These are phyloP conservation scores for Orchestia grillus DNA, from an alignment of 1,140 invertebrate genomes.

Conservation along the genomic window DNA sequence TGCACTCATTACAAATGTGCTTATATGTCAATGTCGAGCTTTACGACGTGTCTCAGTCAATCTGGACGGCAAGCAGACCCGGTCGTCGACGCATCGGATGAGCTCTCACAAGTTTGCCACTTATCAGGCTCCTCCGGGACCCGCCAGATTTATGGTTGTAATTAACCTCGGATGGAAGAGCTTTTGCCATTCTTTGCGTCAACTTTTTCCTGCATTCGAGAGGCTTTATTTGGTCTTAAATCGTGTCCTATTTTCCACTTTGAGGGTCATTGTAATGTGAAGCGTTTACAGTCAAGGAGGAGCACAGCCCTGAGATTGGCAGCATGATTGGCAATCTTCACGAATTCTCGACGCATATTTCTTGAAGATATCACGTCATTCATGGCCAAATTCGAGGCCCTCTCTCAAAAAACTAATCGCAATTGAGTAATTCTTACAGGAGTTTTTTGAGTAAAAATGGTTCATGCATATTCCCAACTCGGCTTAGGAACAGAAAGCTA, in stretches of 20 bases:
- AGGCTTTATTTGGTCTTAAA: slow-evolving; percentile 56
- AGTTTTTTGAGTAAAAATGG: not conserved
- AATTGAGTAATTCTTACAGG: slow-evolving; percentile 1
- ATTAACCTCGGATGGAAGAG: slow-evolving; percentile 56
- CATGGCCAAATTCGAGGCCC: not conserved
- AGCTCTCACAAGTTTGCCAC: slow-evolving; percentile 52
- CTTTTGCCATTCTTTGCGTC: slow-evolving; percentile 55
- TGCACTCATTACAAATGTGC: slow-evolving; percentile 28
- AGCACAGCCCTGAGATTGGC: slow-evolving; percentile 5
- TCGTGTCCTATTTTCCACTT: slow-evolving; percentile 55
- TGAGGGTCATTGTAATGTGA: slow-evolving; percentile 55
- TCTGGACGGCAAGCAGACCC: slow-evolving; percentile 1
- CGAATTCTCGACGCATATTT: slow-evolving; percentile 9
- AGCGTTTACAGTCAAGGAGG: slow-evolving; percentile 17
- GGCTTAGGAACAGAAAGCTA: not conserved
- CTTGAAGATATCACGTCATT: not conserved
- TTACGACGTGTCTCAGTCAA: slow-evolving; percentile 35
- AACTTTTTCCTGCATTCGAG: slow-evolving; percentile 56
- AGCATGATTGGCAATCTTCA: slow-evolving; percentile 52
- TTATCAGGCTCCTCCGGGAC: slow-evolving; percentile 50
- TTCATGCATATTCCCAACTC: not conserved
- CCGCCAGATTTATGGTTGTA: slow-evolving; percentile 51
- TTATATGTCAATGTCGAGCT: slow-evolving; percentile 40
- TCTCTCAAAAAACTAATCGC: not conserved
- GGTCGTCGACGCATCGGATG: slow-evolving; percentile 36